Percentiles rank a stretch among this genome's conserved stretches.
Evolutionary conservation across 2,888 invertebrate genomes (phyloP).

Genomic region (Megalurothrips usitatus): DNA sequence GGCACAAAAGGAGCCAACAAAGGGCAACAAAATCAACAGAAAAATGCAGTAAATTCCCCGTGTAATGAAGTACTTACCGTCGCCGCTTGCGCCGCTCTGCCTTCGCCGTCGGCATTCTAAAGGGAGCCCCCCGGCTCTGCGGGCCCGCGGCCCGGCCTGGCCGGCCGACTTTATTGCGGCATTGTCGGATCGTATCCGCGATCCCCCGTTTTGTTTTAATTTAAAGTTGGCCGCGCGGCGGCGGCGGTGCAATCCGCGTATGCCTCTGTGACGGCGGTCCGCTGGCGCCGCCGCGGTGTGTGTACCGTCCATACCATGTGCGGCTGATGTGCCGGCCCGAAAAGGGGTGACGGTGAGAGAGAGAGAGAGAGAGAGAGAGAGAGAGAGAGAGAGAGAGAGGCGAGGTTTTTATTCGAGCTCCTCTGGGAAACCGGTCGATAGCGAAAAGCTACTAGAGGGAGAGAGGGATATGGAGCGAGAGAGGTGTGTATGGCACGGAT

Average conservation of each 20-base stretch:
- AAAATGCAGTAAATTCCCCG: conserved; percentile 23
- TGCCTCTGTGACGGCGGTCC: no score
- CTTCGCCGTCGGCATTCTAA: neutral
- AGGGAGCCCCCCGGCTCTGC: conserved; percentile 34
- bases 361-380: no score
- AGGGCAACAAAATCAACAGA: conserved; percentile 20
- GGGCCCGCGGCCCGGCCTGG: conserved; percentile 37
- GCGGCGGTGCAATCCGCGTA: conserved; percentile 21
- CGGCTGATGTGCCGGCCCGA: conserved; percentile 37
- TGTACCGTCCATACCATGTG: conserved; percentile 35
- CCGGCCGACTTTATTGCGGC: conserved; percentile 1
- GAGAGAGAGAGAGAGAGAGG: no score
- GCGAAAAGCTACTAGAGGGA: no score
- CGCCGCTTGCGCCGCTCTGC: neutral
- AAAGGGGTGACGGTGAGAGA: no score
- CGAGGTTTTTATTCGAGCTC: no score
- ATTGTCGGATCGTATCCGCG: neutral
- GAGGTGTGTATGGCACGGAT: conserved; percentile 7
- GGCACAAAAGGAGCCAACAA: conserved; percentile 17
- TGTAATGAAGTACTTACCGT: conserved; percentile 25
- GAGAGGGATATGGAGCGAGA: conserved; percentile 28
- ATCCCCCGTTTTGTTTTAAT: conserved; percentile 13
- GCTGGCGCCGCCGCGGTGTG: neutral
- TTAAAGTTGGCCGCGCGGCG: conserved; percentile 40
- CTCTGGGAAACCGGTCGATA: no score